phyloP scores from a whole-genome alignment of 2,797 vertebrate genomes.

The Silurus lanzhouensis region DNA sequence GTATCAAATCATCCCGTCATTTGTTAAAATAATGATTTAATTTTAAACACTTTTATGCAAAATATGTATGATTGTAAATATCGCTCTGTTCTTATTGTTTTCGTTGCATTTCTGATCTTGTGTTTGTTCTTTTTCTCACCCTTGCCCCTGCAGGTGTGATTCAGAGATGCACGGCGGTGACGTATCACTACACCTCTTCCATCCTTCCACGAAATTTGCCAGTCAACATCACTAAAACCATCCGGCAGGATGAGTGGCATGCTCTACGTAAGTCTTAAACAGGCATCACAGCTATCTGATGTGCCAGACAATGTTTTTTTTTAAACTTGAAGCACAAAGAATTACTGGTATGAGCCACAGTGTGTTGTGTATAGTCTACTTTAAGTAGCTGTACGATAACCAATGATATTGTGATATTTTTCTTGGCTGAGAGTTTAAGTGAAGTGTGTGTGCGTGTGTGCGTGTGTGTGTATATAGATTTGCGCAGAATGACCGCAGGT shows the following conservation, averaged over 20 bases:
- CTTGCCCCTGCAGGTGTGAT: constrained; percentile 77
- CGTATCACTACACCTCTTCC: constrained; percentile 95
- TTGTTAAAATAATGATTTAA: not conserved
- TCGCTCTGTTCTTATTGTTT: not conserved
- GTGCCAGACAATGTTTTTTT: not conserved
- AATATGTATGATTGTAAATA: not conserved
- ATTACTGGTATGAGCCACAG: not conserved
- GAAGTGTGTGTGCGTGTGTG: not conserved
- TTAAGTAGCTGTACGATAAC: not conserved
- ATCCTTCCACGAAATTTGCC: constrained; percentile 87
- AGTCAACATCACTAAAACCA: constrained; percentile 90
- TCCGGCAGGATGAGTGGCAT: constrained; percentile 93
- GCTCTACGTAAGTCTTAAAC: constrained; percentile 85
- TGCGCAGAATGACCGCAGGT: constrained; percentile 92
- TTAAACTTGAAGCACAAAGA: not conserved
- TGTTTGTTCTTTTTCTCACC: not conserved
- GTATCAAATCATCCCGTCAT: too few species aligned
- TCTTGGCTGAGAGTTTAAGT: constrained; percentile 8
- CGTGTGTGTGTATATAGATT: constrained; percentile 71
- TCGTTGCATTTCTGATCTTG: not conserved
- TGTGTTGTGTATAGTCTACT: not conserved
- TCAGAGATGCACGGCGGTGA: constrained; percentile 87
- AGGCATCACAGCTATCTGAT: not conserved
- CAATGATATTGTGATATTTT: not conserved
- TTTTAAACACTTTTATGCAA: not conserved